Base-by-base conservation (phyloP, 2,888 invertebrate genomes). In the Seira sanloemensis region DNA sequence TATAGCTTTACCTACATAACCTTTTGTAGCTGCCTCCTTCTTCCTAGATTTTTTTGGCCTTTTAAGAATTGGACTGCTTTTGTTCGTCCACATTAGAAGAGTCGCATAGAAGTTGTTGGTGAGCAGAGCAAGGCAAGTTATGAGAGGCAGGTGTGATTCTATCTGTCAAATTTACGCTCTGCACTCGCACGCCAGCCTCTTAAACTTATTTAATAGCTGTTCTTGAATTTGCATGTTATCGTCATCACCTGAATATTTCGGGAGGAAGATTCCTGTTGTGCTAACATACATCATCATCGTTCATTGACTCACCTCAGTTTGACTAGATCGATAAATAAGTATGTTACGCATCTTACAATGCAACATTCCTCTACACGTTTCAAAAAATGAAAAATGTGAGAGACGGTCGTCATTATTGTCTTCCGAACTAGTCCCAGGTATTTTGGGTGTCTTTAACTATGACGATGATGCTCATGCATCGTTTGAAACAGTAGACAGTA, bases 211-310 rank as follows among this genome's bases (percentile, higher is more conserved):
- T 62, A 62, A 21, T 21, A 23, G 27, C 25, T 71, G 71, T 71
- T 82, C 72, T 72, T 67, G 66, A 76, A 82, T 82, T 82, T 82
- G 65, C 82, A 82, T 82, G 73, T 46, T 81, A 37, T 65, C 27
- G 23, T 23, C 66, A 76, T 76, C 50, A 50, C 76, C 54, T 62
- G 23, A 62, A 62, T 62, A 62, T 62, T 62, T 62, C 4, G 16
- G 12, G n/a, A n/a, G 12, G n/a, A 7, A 23, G n/a, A 21, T 62
- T 7, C 62, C 7, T 2, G 7, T 62, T n/a, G 21, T 21, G n/a
- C n/a, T n/a, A 58, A 16, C 18, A 37, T n/a, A 58, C 50, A 62
- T 62, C 62, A 62, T 62, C 62, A 62, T 62, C 62, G 62, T 62
- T 62, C 62, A 21, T 62, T 62, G 62, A 62, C 62, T 62, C 23